Conservation (phyloP, 2,888 invertebrate species). For the Ornithoptera alexandrae region DNA sequence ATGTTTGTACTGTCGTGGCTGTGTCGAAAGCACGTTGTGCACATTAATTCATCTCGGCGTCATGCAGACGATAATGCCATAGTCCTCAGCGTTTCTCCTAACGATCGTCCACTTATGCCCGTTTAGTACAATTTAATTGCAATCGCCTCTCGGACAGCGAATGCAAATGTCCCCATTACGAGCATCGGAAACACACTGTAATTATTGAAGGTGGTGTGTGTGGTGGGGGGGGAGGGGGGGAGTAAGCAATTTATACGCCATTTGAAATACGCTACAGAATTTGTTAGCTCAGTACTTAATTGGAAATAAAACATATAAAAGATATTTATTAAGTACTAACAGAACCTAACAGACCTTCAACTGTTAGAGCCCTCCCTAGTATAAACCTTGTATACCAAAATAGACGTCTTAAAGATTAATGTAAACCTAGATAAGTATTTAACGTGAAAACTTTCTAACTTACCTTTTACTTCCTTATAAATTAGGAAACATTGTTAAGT, state of each 20-base stretch:
- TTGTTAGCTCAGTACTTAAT: too few relatives aligned
- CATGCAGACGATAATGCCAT: slow-evolving; percentile 1
- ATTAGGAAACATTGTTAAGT: slow-evolving; percentile 4
- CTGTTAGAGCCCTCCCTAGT: too few relatives aligned
- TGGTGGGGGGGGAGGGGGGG: too few relatives aligned
- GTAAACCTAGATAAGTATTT: too few relatives aligned
- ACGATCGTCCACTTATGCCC: slow-evolving; percentile 10
- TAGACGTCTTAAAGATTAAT: not conserved
- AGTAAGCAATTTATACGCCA: too few relatives aligned
- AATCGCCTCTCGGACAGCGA: slow-evolving; percentile 10
- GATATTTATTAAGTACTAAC: too few relatives aligned
- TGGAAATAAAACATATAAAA: too few relatives aligned
- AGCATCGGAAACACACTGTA: slow-evolving; percentile 9
- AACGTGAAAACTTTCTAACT: too few relatives aligned
- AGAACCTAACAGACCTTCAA: too few relatives aligned
- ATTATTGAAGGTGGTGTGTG: slow-evolving; percentile 1
- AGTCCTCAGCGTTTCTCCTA: not conserved
- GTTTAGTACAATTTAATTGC: slow-evolving; percentile 14
- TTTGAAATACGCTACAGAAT: too few relatives aligned
- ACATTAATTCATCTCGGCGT: slow-evolving; percentile 1
- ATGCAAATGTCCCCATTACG: slow-evolving; percentile 13
- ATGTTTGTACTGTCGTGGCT: too few relatives aligned
- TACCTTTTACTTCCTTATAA: not conserved
- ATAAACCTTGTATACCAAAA: not conserved
- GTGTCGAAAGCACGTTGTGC: not conserved